Evolutionary conservation across 2,888 invertebrate genomes (phyloP).

Genomic region (Luperina testacea): DNA sequence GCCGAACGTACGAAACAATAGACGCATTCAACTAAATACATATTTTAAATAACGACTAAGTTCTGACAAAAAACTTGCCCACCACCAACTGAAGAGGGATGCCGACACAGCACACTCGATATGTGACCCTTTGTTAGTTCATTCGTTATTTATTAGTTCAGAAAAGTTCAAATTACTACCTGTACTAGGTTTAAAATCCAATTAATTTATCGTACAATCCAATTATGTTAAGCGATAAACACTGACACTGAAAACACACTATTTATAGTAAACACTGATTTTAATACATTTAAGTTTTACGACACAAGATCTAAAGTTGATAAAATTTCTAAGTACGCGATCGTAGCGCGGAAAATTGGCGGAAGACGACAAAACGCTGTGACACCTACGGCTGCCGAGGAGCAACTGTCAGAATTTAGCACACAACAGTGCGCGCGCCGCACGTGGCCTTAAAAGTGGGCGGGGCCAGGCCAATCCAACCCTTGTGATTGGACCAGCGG

Average conservation of each 20-base stretch:
- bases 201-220: constrained; percentile 69
- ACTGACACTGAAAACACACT: constrained; percentile 65
- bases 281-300: constrained; percentile 17
- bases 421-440: constrained; percentile 85
- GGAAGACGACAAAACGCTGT: constrained; percentile 57
- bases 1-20: constrained; percentile 77
- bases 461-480: constrained; percentile 74
- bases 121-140: constrained; percentile 68
- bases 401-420: constrained; percentile 81
- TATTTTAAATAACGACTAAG: constrained; percentile 77
- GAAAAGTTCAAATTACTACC: constrained; percentile 71
- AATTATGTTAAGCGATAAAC: constrained; percentile 63
- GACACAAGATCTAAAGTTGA: constrained; percentile 53
- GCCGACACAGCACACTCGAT: constrained; percentile 67
- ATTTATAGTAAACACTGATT: constrained; percentile 41
- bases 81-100: constrained; percentile 76
- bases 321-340: constrained; percentile 73
- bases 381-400: constrained; percentile 68
- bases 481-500: constrained; percentile 78
- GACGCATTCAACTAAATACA: constrained; percentile 79
- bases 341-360: constrained; percentile 67
- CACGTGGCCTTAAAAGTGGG: constrained; percentile 86
- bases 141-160: constrained; percentile 52
- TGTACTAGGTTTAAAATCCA: constrained; percentile 67
- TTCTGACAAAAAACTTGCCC: constrained; percentile 78